Conservation (phyloP, 2,888 invertebrate species). For the Pheosia gnoma region DNA sequence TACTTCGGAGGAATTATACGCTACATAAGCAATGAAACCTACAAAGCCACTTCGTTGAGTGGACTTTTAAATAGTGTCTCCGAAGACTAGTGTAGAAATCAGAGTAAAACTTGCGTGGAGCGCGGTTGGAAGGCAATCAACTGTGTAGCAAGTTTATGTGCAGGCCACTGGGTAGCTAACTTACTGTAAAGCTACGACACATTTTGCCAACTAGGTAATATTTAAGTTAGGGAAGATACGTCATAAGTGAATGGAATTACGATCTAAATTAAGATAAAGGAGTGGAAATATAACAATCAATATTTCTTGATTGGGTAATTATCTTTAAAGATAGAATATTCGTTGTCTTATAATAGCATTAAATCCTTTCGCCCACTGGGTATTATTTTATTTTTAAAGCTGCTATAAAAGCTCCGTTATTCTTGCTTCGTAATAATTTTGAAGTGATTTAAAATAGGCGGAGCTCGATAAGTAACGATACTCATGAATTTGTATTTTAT, state of each 20-base stretch:
- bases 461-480: neutral
- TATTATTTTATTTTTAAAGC: too few relatives aligned
- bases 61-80: constrained; percentile 31
- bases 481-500: neutral
- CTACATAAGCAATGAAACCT: constrained; percentile 9
- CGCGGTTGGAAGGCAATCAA: constrained; percentile 60
- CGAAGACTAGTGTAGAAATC: constrained; percentile 41
- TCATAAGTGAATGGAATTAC: too few relatives aligned
- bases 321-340: too few relatives aligned
- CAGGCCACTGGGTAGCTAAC: constrained; percentile 44
- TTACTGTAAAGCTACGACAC: constrained; percentile 28
- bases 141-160: constrained; percentile 53
- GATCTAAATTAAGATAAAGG: too few relatives aligned
- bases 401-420: too few relatives aligned
- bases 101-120: constrained; percentile 49
- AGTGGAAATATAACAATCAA: too few relatives aligned
- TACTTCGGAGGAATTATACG: neutral
- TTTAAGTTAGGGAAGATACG: neutral
- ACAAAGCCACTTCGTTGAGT: constrained; percentile 13
- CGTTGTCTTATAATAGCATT: too few relatives aligned
- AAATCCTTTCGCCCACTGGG: too few relatives aligned
- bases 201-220: constrained; percentile 21
- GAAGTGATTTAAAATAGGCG: neutral
- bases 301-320: too few relatives aligned
- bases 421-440: neutral